A percentile compares a stretch with the other conserved stretches of the same genome.
Conservation (phyloP, 2,113 vertebrate genomes). For the Ophthalmolycus amberensis region DNA sequence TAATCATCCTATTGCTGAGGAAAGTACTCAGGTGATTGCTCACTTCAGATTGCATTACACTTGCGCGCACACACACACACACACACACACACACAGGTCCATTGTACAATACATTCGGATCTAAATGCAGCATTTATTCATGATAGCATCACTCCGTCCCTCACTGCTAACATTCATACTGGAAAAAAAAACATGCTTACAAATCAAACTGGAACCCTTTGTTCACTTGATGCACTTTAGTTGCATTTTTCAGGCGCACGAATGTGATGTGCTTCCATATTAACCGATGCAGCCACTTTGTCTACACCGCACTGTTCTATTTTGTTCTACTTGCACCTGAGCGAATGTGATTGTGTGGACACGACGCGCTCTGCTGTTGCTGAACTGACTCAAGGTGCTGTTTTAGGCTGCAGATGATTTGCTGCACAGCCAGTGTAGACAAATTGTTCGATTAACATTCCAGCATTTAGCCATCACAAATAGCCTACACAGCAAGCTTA, state of each 20-base stretch:
- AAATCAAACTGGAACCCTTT: constrained; percentile 1
- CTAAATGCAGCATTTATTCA: not conserved
- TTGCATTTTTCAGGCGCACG: constrained; percentile 1
- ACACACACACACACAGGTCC: not conserved
- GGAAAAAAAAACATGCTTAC: not conserved
- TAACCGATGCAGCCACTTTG: not conserved
- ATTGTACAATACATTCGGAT: not conserved
- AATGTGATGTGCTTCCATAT: not conserved
- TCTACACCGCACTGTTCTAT: not conserved
- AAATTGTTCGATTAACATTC: not conserved
- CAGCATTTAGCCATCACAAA: not conserved
- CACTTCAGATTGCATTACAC: constrained; percentile 2
- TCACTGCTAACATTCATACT: not conserved
- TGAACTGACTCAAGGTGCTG: not conserved
- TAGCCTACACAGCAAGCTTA: not conserved
- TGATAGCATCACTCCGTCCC: not conserved
- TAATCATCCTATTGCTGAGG: constrained; percentile 51
- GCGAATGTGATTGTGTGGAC: not conserved
- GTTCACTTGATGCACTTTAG: not conserved
- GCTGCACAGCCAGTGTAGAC: not conserved
- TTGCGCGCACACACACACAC: not conserved
- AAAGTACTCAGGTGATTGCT: constrained; percentile 41
- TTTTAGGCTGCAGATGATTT: not conserved
- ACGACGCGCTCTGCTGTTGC: not conserved
- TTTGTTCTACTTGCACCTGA: not conserved